These are phyloP conservation scores for Notocelia uddmanniana DNA, from an alignment of 2,888 invertebrate species.

Conservation along the genomic window DNA sequence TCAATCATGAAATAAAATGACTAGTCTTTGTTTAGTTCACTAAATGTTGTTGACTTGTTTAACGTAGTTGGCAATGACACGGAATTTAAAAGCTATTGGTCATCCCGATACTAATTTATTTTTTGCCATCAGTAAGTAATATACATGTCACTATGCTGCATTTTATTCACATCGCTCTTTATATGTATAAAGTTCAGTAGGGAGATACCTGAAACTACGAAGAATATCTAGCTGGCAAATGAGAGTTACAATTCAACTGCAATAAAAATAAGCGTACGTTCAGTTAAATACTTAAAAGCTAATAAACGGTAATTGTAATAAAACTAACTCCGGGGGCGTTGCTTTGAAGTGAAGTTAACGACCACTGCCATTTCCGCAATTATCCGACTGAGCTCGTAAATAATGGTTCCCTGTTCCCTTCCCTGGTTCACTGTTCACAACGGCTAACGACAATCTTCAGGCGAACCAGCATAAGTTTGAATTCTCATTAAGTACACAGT, in stretches of 20 bases:
- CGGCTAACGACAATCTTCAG: neutral
- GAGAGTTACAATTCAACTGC: too few relatives aligned
- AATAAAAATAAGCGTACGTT: conserved; percentile 3
- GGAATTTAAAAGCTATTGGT: neutral
- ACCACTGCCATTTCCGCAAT: conserved; percentile 36
- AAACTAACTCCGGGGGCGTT: conserved; percentile 24
- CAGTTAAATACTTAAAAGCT: conserved; percentile 33
- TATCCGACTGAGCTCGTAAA: conserved; percentile 33
- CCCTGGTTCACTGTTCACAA: neutral
- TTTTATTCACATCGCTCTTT: too few relatives aligned
- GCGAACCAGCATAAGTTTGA: neutral
- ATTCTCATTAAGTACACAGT: neutral
- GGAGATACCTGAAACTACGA: neutral
- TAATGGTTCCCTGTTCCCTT: conserved; percentile 17
- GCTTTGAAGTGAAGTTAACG: conserved; percentile 43
- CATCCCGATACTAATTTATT: neutral
- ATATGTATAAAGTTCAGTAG: too few relatives aligned
- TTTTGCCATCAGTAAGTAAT: too few relatives aligned
- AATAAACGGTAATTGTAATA: conserved; percentile 38
- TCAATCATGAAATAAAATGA: neutral
- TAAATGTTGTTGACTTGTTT: neutral
- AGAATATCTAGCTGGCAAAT: too few relatives aligned
- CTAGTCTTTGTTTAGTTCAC: neutral
- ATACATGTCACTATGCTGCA: too few relatives aligned
- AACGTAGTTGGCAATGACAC: neutral